Evolutionary conservation across 2,888 invertebrate species (phyloP).

Genomic region (Dioctria rufipes): DNA sequence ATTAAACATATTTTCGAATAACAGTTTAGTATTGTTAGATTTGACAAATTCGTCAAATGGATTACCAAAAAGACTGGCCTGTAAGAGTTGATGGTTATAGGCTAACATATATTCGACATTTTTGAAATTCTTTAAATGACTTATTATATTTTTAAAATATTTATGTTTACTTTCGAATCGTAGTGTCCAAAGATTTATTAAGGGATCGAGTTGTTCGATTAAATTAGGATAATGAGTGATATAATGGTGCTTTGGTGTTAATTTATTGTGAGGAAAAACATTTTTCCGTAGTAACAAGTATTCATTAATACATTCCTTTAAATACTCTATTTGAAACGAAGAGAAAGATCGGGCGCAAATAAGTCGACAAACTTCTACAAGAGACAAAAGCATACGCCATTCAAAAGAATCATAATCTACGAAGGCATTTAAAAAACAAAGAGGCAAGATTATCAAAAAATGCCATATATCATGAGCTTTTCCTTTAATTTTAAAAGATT

Average conservation of each 20-base stretch:
- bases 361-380: no score
- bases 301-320: slow-evolving; percentile 13
- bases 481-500: slow-evolving; percentile 3
- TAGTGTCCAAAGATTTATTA: background rate
- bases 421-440: slow-evolving; percentile 1
- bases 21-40: no score
- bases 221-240: no score
- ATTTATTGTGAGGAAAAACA: no score
- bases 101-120: slow-evolving; percentile 10
- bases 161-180: slow-evolving; percentile 5
- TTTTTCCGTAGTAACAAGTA: background rate
- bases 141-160: slow-evolving; percentile 7
- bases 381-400: background rate
- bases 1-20: no score
- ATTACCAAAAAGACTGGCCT: background rate
- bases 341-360: background rate
- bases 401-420: slow-evolving; percentile 1
- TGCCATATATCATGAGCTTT: slow-evolving; percentile 8
- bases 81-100: slow-evolving; percentile 3
- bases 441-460: slow-evolving; percentile 10
- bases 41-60: no score
- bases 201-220: no score
- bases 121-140: slow-evolving; percentile 3
- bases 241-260: no score
- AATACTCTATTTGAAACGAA: background rate